Evolutionary conservation across 2,113 vertebrate species (phyloP).

Genomic region (Misgurnus anguillicaudatus): DNA sequence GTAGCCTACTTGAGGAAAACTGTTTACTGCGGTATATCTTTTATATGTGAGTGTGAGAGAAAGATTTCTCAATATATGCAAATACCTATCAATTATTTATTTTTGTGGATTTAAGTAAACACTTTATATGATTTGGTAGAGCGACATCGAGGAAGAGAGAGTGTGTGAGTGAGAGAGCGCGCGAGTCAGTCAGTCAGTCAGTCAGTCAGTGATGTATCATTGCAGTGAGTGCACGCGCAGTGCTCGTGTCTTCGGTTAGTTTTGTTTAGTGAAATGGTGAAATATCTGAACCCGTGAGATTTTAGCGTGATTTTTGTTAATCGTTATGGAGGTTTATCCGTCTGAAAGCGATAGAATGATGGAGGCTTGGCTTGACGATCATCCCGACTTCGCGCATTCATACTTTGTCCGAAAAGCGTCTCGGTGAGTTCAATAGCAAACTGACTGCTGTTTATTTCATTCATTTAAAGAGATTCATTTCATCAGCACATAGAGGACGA

Average conservation of each 20-base stretch:
- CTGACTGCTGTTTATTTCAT: neutral
- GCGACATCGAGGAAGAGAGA: neutral
- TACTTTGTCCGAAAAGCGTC: constrained; percentile 93
- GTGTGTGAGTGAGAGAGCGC: constrained; percentile 21
- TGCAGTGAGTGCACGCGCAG: neutral
- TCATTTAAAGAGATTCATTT: neutral
- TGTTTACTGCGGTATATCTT: no score
- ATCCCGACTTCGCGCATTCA: constrained; percentile 85
- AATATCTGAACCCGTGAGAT: neutral
- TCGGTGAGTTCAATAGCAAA: constrained; percentile 74
- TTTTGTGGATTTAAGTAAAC: no score
- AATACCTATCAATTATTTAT: no score
- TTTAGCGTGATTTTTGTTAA: constrained; percentile 8
- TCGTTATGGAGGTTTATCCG: constrained; percentile 74
- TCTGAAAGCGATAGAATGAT: constrained; percentile 73
- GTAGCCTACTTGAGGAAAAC: no score
- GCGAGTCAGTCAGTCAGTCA: constrained; percentile 23
- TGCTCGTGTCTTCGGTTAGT: no score
- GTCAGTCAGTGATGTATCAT: neutral
- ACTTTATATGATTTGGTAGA: neutral
- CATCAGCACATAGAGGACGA: no score
- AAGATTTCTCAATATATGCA: neutral
- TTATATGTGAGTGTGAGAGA: neutral
- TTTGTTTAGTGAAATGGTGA: neutral
- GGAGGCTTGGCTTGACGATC: constrained; percentile 96